Percentiles rank a stretch among this genome's conserved stretches.
phyloP scores from a whole-genome alignment of 2,888 invertebrate species.

The Tuta absoluta region DNA sequence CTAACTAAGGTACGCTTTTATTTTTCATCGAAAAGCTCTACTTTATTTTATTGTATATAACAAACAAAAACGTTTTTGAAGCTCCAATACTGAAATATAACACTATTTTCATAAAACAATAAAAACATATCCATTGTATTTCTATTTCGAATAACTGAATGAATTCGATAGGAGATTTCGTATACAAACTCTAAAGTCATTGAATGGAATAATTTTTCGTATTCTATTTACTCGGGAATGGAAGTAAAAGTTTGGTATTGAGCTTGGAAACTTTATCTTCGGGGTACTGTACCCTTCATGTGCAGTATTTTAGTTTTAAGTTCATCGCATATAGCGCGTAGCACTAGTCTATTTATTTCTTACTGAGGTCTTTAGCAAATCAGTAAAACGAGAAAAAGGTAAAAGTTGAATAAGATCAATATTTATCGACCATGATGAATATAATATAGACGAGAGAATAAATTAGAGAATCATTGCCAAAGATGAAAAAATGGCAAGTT shows the following conservation, averaged over 20 bases:
- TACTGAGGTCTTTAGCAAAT: neutral
- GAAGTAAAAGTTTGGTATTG: conserved; percentile 17
- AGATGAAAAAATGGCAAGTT: too few species aligned
- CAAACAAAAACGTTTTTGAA: too few species aligned
- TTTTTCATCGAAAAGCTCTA: too few species aligned
- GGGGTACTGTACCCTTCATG: conserved; percentile 16
- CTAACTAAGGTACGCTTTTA: too few species aligned
- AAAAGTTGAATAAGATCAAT: too few species aligned
- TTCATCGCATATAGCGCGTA: neutral
- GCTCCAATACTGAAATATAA: too few species aligned
- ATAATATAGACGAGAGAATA: too few species aligned
- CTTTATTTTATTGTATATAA: too few species aligned
- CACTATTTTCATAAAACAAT: neutral
- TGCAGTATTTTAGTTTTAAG: conserved; percentile 18
- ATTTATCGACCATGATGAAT: too few species aligned
- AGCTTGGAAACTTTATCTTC: conserved; percentile 18
- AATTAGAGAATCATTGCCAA: too few species aligned
- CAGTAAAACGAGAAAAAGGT: too few species aligned
- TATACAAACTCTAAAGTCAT: conserved; percentile 11
- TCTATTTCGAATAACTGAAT: conserved; percentile 5
- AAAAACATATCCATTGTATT: neutral
- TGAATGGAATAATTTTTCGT: conserved; percentile 16
- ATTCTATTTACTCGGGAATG: conserved; percentile 9
- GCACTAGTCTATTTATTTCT: neutral
- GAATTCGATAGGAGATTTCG: neutral